Evolutionary conservation across 2,113 vertebrate genomes (phyloP).

Genomic region (Lasiurus cinereus): DNA sequence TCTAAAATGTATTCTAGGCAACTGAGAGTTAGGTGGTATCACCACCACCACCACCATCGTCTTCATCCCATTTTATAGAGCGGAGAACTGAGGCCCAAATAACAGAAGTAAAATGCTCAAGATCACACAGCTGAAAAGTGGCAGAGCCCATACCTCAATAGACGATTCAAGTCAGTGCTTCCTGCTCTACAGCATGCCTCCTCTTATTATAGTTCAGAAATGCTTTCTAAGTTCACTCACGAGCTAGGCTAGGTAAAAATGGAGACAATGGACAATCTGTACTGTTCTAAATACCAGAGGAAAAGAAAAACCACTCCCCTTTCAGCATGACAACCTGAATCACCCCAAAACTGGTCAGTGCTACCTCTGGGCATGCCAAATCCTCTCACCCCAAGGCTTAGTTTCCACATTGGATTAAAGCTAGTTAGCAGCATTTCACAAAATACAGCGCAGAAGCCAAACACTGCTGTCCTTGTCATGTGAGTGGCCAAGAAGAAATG

Average conservation of each 20-base stretch:
- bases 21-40: background rate
- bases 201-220: background rate
- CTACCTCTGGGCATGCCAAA: background rate
- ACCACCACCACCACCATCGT: background rate
- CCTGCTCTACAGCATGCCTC: background rate
- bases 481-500: background rate
- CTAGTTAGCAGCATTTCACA: background rate
- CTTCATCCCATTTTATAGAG: background rate
- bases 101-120: background rate
- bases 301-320: background rate
- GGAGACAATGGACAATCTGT: background rate
- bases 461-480: background rate
- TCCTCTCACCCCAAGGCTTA: background rate
- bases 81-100: background rate
- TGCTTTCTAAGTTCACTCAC: background rate
- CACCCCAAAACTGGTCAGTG: background rate
- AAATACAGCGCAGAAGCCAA: background rate
- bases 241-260: background rate
- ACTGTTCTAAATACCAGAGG: background rate
- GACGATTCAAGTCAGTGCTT: background rate
- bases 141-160: background rate
- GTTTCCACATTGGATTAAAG: conserved; percentile 18
- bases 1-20: background rate
- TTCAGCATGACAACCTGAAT: background rate
- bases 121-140: background rate